phyloP scores from a whole-genome alignment of 2,113 vertebrate species.

The Recurvirostra avosetta region DNA sequence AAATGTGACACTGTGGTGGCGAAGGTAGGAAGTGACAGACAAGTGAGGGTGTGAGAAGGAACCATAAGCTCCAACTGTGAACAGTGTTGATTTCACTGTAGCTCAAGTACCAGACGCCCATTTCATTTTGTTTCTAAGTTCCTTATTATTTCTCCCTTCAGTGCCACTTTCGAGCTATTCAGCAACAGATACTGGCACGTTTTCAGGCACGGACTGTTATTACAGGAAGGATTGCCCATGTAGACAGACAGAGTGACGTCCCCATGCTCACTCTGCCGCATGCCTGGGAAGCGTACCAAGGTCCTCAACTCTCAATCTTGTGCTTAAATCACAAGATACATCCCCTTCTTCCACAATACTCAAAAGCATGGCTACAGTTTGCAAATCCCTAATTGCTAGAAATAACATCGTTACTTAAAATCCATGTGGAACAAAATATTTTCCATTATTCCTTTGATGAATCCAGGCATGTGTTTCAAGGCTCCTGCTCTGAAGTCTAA shows the following conservation, averaged over 20 bases:
- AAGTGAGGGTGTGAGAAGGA: conserved; percentile 20
- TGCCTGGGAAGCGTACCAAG: not conserved
- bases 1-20: not conserved
- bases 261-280: not conserved
- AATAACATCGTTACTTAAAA: conserved; percentile 38
- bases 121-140: not conserved
- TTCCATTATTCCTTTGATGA: conserved; percentile 63
- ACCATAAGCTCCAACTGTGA: not conserved
- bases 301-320: not conserved
- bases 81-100: not conserved
- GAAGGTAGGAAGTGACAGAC: conserved; percentile 56
- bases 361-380: not conserved
- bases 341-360: not conserved
- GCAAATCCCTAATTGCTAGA: conserved; percentile 34
- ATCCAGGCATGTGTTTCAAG: conserved; percentile 46
- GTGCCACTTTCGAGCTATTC: not conserved
- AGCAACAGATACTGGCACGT: not conserved
- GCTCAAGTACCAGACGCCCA: not conserved
- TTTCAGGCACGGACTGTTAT: not conserved
- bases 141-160: not conserved
- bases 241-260: not conserved
- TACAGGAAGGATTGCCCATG: not conserved
- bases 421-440: conserved; percentile 21
- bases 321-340: not conserved
- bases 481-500: conserved; percentile 54